Evolutionary conservation across 2,888 invertebrate genomes (phyloP).

Genomic region (Plagodis dolabraria): DNA sequence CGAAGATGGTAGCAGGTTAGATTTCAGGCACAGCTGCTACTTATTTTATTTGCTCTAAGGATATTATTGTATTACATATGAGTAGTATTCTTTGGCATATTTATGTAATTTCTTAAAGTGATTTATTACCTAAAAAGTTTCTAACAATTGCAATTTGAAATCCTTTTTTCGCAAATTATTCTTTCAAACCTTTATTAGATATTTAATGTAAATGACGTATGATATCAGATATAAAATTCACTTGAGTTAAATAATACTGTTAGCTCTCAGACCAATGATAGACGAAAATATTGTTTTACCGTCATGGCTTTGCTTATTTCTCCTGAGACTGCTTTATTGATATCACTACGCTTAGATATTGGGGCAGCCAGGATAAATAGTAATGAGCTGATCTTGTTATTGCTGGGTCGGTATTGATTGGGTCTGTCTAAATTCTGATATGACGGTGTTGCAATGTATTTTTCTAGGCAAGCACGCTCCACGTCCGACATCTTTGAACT

Average conservation of each 20-base stretch:
- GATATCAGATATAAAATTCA: neutral
- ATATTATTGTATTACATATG: too few species aligned
- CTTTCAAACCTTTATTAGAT: too few species aligned
- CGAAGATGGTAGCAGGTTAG: too few species aligned
- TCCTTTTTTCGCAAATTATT: too few species aligned
- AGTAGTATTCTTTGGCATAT: too few species aligned
- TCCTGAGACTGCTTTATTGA: conserved; percentile 26
- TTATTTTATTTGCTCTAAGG: too few species aligned
- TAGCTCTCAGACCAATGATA: conserved; percentile 18
- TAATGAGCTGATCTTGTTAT: conserved; percentile 17
- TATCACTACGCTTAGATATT: conserved; percentile 22
- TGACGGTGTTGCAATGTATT: neutral
- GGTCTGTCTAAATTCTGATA: neutral
- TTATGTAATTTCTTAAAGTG: too few species aligned
- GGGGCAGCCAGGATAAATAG: conserved; percentile 21
- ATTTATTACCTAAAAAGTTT: too few species aligned
- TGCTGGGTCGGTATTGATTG: conserved; percentile 14
- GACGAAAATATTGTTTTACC: conserved; percentile 25
- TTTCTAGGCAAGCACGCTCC: neutral
- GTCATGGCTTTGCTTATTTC: conserved; percentile 29
- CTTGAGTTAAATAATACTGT: neutral
- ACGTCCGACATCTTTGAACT: too few species aligned
- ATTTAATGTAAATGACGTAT: too few species aligned
- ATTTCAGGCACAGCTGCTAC: too few species aligned
- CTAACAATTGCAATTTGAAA: too few species aligned